Evolutionary conservation across 2,113 vertebrate genomes (phyloP).

Genomic region (Phaethornis superciliosus): DNA sequence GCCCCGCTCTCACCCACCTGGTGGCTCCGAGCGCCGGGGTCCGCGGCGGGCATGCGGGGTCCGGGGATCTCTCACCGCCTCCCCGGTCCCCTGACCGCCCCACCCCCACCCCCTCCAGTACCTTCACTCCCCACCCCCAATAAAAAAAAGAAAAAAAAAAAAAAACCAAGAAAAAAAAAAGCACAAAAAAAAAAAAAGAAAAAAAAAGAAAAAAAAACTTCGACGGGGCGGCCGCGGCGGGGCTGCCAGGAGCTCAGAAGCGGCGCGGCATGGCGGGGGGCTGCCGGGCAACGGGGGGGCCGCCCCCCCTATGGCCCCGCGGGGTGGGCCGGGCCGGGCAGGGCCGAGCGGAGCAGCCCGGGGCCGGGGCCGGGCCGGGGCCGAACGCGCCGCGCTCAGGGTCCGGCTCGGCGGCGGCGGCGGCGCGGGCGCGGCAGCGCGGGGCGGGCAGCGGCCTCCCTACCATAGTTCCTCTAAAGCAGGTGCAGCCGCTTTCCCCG

Average conservation of each 20-base stretch:
- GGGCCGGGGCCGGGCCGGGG: background rate
- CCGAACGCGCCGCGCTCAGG: background rate
- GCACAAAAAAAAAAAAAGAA: no score
- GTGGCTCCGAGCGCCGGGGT: background rate
- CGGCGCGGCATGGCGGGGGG: background rate
- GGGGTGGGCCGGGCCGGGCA: no score
- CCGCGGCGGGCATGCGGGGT: background rate
- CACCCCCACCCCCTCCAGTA: background rate
- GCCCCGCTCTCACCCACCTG: slow-evolving; percentile 56
- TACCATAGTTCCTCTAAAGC: slow-evolving; percentile 89
- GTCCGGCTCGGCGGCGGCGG: background rate
- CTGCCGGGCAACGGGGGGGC: background rate
- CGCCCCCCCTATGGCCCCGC: background rate
- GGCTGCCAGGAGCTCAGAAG: background rate
- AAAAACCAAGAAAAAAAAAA: no score
- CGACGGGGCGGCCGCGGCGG: background rate
- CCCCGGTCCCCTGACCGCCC: background rate
- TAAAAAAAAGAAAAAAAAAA: no score
- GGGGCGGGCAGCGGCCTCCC: background rate
- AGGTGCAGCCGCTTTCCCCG: slow-evolving; percentile 75
- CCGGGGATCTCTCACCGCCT: background rate
- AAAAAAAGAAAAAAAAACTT: background rate
- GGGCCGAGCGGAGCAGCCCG: background rate
- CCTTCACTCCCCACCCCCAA: no score
- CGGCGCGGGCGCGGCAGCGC: background rate